Base-by-base conservation (phyloP, 2,888 invertebrate genomes). In the Stratiomys singularior region DNA sequence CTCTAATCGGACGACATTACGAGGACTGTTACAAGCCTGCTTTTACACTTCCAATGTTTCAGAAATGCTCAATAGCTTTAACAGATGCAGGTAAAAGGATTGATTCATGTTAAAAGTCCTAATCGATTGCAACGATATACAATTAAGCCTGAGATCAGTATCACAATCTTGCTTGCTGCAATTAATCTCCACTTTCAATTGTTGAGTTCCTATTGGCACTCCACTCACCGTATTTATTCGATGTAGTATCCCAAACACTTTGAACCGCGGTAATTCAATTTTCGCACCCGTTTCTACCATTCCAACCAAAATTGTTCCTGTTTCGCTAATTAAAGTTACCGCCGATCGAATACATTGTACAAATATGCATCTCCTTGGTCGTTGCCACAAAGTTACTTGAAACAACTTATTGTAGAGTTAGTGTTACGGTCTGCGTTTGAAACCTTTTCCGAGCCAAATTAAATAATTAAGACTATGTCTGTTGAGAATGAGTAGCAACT, bases 1-100 rank as follows among this genome's bases (percentile, higher is more conserved):
- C 47, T 37, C 67, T 79, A 74, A 74, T 79, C 76, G 74, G 47
- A 58, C 71, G n/a, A 27, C 67, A 76, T 63, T 76, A 23, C 76
- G 28, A 64, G 60, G 23, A 7, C 60, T 5, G 15, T 21, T 3
- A 37, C 37, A 7, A 25, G 7, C 23, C 25, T 60, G 5, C 18
- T 37, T 67, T 67, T 37, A 44, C n/a, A 21, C 67, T 23, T 7
- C n/a, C 11, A n/a, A 67, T 60, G 21, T 67, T 21, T 44, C 9
- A n/a, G 44, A 67, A 67, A 27, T 11, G 18, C 67, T 67, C 7
- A 44, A 21, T 67, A 64, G 23, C 44, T 18, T 52, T 4, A 13
- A 4, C 52, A 9, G 4, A 9, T 13, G 52, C 52, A 4, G 52
- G 15, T 52, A 52, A 52, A 52, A 52, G 18, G 15, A 4, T 52